A percentile compares a stretch with the other conserved stretches of the same genome.
Evolutionary conservation across 2,888 invertebrate genomes (phyloP).

Genomic region (Hirtodrosophila histrioides): DNA sequence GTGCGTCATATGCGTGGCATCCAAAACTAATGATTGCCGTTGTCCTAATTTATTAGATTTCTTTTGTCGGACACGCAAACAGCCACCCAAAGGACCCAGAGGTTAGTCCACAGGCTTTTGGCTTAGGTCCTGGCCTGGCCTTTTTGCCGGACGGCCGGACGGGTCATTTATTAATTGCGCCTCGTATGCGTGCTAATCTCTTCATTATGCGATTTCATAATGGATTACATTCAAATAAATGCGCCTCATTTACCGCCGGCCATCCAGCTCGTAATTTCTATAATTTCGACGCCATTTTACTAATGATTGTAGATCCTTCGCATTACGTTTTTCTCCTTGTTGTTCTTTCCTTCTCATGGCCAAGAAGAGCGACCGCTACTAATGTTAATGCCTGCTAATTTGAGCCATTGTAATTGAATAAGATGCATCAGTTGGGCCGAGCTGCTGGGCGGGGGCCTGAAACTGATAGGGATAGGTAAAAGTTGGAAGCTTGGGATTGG

Average conservation of each 20-base stretch:
- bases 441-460: conserved; percentile 11
- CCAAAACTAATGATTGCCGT: conserved; percentile 70
- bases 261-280: conserved; percentile 67
- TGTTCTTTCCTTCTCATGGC: background rate
- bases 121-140: conserved; percentile 9
- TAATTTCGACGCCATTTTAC: conserved; percentile 76
- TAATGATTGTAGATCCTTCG: conserved; percentile 61
- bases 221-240: conserved; percentile 81
- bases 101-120: conserved; percentile 2
- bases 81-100: conserved; percentile 15
- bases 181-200: conserved; percentile 74
- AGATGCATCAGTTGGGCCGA: conserved; percentile 61
- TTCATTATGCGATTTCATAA: conserved; percentile 80
- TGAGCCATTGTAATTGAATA: conserved; percentile 72
- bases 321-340: conserved; percentile 9
- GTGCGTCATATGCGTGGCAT: conserved; percentile 53
- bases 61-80: conserved; percentile 63
- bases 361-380: conserved; percentile 37
- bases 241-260: conserved; percentile 65
- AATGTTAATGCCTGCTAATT: conserved; percentile 74
- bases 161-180: conserved; percentile 78
- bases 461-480: conserved; percentile 41
- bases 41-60: conserved; percentile 74
- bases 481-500: conserved; percentile 1
- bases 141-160: conserved; percentile 43